Evolutionary conservation across 2,797 vertebrate species (phyloP), one percentile per base, ranked within the genome.

Genomic region (Aotus griseimembra): DNA sequence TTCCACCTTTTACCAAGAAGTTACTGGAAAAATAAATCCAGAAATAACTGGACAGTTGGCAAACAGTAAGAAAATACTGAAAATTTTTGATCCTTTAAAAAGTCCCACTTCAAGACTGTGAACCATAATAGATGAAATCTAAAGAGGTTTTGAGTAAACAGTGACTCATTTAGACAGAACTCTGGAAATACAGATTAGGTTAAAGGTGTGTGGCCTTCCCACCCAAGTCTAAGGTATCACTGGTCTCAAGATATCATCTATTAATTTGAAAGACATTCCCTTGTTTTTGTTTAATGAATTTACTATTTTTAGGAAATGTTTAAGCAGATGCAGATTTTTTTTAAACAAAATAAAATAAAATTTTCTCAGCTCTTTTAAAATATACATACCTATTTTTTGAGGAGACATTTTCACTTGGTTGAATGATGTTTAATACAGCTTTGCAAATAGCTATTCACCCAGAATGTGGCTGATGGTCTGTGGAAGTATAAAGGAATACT

Each of bases 341-440:
- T 89, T 50, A 7, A 64, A 36, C 33, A 72, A 39, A 72, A 72
- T 70, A 92, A 95, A 94, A 75, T 90, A 52, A 2, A 70, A 82
- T 46, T 92, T 87, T 93, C 9, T 90, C 33, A 11, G 79, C 24
- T 72, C 15, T 64, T 90, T 82, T 20, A 81, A 95, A 97, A 92
- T 64, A 55, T 41, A 48, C 73, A 4, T 90, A 80, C 7, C 10
- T n/a, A 80, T 83, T 94, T 83, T 92, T 24, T 75, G 50, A 94
- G 67, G 64, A 79, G 9, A 39, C 67, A 57, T 57, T 94, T 92
- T 95, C 26, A 95, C 88, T 77, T 57, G 14, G 20, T 72, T 95
- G 10, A 73, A 95, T 87, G 12, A 57, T 81, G 10, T 72, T 91
- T 92, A 92, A 91, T 75, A 28, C 79, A 82, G 24, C 33, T 96